phyloP scores from a whole-genome alignment of 1,140 invertebrate genomes.

The Heliothis subflexa region DNA sequence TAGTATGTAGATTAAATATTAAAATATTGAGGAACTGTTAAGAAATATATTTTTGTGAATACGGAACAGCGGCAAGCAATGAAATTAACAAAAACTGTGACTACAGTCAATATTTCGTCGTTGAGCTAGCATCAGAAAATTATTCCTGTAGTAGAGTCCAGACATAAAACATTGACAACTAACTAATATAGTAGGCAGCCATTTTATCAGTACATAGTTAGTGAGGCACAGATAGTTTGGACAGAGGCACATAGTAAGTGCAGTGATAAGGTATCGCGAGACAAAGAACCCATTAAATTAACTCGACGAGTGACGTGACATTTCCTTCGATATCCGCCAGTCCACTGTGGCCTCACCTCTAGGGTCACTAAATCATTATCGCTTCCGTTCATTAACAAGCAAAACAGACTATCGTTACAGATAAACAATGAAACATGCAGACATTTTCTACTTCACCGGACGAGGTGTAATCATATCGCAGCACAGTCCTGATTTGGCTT shows the following conservation, averaged over 20 bases:
- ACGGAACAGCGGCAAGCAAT: too few relatives aligned
- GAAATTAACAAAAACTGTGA: too few relatives aligned
- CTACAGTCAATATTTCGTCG: too few relatives aligned
- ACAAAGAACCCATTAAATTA: slow-evolving; percentile 85
- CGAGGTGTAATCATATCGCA: slow-evolving; percentile 19
- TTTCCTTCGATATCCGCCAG: slow-evolving; percentile 83
- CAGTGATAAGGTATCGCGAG: slow-evolving; percentile 80
- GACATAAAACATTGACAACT: neutral
- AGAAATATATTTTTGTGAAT: too few relatives aligned
- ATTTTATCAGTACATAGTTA: slow-evolving; percentile 49
- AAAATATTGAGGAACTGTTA: too few relatives aligned
- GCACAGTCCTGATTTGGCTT: neutral
- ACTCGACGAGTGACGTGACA: slow-evolving; percentile 77
- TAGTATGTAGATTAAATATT: too few relatives aligned
- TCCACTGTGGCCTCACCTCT: slow-evolving; percentile 74
- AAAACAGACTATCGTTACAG: slow-evolving; percentile 54
- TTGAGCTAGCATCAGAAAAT: slow-evolving; percentile 30
- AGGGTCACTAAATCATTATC: slow-evolving; percentile 82
- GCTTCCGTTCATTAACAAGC: slow-evolving; percentile 77
- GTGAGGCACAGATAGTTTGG: slow-evolving; percentile 49
- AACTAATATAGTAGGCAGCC: slow-evolving; percentile 26
- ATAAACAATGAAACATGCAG: slow-evolving; percentile 39
- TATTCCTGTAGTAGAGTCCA: neutral
- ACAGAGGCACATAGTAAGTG: slow-evolving; percentile 53
- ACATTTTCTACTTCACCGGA: neutral